Conservation (phyloP, 2,888 invertebrate species). For the Mayetiola destructor region DNA sequence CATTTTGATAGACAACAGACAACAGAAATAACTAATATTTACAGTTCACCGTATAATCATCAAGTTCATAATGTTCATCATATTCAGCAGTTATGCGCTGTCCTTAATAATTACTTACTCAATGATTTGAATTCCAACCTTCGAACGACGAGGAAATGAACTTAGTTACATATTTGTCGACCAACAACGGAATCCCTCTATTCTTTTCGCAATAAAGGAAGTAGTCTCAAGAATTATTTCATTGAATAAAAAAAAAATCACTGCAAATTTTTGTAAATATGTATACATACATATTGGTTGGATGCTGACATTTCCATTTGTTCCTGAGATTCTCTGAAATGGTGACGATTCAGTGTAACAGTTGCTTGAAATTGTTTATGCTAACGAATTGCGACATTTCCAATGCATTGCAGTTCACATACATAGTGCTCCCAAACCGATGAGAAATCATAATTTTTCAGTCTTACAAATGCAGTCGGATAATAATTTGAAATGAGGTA, state of each 20-base stretch:
- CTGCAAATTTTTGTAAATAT: background rate
- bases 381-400: conserved; percentile 6
- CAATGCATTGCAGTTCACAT: background rate
- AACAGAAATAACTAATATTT: no score
- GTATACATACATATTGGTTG: background rate
- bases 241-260: background rate
- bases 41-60: no score
- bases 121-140: no score
- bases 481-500: background rate
- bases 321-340: conserved; percentile 4
- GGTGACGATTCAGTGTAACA: conserved; percentile 7
- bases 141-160: no score
- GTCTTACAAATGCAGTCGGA: conserved; percentile 1
- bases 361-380: conserved; percentile 11
- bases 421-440: background rate
- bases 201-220: no score
- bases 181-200: no score
- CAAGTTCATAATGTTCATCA: no score
- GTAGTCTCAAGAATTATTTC: no score
- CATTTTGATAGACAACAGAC: no score
- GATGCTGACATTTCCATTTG: background rate
- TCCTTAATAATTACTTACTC: no score
- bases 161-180: no score
- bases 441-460: conserved; percentile 6
- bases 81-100: no score